Evolutionary conservation across 2,113 vertebrate genomes (phyloP), one percentile per base, ranked within the genome.

Genomic region (Neogobius melanostomus): DNA sequence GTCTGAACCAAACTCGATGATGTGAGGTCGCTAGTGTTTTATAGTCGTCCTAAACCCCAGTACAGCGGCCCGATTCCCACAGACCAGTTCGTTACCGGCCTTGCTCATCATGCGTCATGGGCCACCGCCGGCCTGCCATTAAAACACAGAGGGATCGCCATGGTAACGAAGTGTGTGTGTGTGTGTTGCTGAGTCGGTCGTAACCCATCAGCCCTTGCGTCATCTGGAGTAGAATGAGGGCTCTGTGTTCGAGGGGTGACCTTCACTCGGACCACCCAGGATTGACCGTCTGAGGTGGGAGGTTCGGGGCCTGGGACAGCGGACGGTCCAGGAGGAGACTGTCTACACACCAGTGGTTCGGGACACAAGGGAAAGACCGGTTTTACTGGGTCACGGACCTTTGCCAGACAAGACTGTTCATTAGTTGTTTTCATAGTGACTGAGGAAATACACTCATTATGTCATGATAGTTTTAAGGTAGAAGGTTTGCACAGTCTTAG

Each of bases 191-290:
- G 80, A 93, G 91, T 92, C 91, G 92, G 81, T 81, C 79, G 77
- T 90, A 87, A 87, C 85, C 87, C 85, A 82, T 69, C 80, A 82
- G 71, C 74, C 81, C 77, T 69, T 82, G 83, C 82, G 75, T 72
- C 76, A 74, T 71, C 65, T 2, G 66, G 62, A 72, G 76, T 71
- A 90, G 81, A 91, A 89, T 81, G 28, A 80, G 69, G 66, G 82
- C 77, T 82, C 83, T 91, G 87, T 87, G 64, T 78, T 73, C 89
- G 85, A 89, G 89, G 66, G 71, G 75, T 91, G 90, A 91, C 88
- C 90, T 91, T 89, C 87, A 86, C 77, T 71, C 74, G 59, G 82
- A 71, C 87, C 82, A 84, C 90, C 85, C 88, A 88, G 84, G 69
- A 76, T 60, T 76, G 84, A 87, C 82, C 79, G 47, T 61, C 74